Percentiles rank a stretch among this genome's conserved stretches.
These are phyloP conservation scores for Polyodon spathula DNA, from an alignment of 2,113 vertebrate genomes.

Conservation along the genomic window DNA sequence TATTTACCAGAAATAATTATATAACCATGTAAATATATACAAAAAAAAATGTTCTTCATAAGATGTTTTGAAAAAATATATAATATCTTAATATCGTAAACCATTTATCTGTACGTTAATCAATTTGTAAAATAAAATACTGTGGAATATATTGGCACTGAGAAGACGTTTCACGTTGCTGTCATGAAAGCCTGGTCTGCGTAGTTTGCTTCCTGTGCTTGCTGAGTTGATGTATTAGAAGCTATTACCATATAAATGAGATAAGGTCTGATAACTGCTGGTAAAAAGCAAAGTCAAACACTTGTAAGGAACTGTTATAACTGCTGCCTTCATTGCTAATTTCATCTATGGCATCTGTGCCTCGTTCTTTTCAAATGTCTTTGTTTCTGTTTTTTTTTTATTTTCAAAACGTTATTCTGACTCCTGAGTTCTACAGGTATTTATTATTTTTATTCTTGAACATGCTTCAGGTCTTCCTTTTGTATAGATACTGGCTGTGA, in stretches of 20 bases:
- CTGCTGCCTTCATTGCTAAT: slow-evolving; percentile 16
- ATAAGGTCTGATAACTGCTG: slow-evolving; percentile 52
- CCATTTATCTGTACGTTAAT: slow-evolving; percentile 25
- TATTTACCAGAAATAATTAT: too few species aligned
- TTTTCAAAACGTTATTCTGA: too few species aligned
- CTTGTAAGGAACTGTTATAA: slow-evolving; percentile 22
- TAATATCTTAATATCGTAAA: not conserved
- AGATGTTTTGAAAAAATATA: too few species aligned
- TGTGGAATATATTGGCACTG: slow-evolving; percentile 8
- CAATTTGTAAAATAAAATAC: slow-evolving; percentile 29
- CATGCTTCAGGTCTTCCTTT: too few species aligned
- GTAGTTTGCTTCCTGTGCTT: slow-evolving; percentile 30
- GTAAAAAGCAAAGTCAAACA: slow-evolving; percentile 44
- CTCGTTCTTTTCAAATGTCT: too few species aligned
- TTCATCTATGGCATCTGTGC: slow-evolving; percentile 3
- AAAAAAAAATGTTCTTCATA: too few species aligned
- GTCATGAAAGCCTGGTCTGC: slow-evolving; percentile 31
- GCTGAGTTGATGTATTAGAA: slow-evolving; percentile 31
- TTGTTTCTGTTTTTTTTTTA: too few species aligned
- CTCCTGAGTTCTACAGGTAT: too few species aligned
- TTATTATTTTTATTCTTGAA: too few species aligned
- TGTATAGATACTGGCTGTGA: too few species aligned
- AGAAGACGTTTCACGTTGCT: accelerated
- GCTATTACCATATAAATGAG: slow-evolving; percentile 68
- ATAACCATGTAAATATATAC: too few species aligned